These are phyloP conservation scores for Labeo rohita DNA, from an alignment of 2,113 vertebrate genomes.

Conservation along the genomic window DNA sequence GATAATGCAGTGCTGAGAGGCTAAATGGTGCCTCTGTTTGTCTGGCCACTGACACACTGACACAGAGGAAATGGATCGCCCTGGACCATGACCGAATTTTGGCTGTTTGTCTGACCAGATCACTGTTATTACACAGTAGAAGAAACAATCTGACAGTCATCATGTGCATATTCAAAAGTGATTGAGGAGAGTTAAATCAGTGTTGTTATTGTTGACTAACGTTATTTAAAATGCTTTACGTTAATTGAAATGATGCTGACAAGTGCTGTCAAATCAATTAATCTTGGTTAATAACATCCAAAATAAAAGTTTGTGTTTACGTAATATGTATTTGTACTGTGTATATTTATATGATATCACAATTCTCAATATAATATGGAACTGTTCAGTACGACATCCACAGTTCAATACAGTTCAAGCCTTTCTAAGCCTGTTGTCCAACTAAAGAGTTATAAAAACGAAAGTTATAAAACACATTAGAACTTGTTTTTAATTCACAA, in stretches of 20 bases:
- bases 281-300: no score
- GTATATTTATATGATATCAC: no score
- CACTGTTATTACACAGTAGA: not conserved
- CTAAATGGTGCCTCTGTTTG: slow-evolving; percentile 34
- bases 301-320: no score
- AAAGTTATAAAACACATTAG: no score
- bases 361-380: no score
- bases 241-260: not conserved
- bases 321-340: no score
- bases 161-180: not conserved
- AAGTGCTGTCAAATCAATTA: no score
- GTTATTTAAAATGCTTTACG: not conserved
- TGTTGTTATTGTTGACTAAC: not conserved
- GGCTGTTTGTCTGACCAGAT: slow-evolving; percentile 16
- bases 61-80: slow-evolving; percentile 33
- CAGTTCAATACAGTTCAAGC: no score
- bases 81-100: not conserved
- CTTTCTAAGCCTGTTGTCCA: no score
- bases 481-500: no score
- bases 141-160: not conserved
- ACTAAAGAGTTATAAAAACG: no score
- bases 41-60: slow-evolving; percentile 46
- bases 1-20: slow-evolving; percentile 11
- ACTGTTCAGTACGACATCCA: no score
- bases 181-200: not conserved